Conservation (phyloP, 2,888 invertebrate species). For the Agapostemon virescens region DNA sequence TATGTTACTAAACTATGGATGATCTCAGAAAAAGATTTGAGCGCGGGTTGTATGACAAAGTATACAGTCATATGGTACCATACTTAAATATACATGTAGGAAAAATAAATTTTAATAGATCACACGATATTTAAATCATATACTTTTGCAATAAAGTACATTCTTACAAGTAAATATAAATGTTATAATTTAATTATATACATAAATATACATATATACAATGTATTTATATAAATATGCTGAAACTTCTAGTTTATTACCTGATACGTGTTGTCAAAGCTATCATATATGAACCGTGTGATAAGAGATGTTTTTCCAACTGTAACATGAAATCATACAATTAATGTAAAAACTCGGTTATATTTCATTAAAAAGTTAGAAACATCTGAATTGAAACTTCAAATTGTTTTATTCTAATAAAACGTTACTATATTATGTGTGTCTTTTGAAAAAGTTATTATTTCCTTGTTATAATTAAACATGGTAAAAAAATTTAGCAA, state of each 20-base stretch:
- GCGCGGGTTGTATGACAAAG: slow-evolving; percentile 12
- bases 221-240: slow-evolving; percentile 60
- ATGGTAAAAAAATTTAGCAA: background rate
- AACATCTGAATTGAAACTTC: slow-evolving; percentile 2
- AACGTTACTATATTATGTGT: background rate
- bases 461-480: background rate
- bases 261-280: slow-evolving; percentile 99
- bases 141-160: background rate
- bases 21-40: slow-evolving; percentile 33
- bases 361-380: background rate
- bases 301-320: slow-evolving; percentile 99
- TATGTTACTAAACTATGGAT: slow-evolving; percentile 34
- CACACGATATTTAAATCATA: background rate
- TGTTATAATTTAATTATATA: background rate
- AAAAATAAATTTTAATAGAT: background rate
- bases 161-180: background rate
- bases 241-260: slow-evolving; percentile 80
- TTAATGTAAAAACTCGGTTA: slow-evolving; percentile 15
- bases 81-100: background rate
- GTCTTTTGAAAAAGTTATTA: background rate
- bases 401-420: background rate
- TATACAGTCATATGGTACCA: background rate
- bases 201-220: slow-evolving; percentile 62
- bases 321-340: slow-evolving; percentile 82
- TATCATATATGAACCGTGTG: slow-evolving; percentile 99